These are phyloP conservation scores for Poecile atricapillus DNA, from an alignment of 2,113 vertebrate species.

Conservation along the genomic window DNA sequence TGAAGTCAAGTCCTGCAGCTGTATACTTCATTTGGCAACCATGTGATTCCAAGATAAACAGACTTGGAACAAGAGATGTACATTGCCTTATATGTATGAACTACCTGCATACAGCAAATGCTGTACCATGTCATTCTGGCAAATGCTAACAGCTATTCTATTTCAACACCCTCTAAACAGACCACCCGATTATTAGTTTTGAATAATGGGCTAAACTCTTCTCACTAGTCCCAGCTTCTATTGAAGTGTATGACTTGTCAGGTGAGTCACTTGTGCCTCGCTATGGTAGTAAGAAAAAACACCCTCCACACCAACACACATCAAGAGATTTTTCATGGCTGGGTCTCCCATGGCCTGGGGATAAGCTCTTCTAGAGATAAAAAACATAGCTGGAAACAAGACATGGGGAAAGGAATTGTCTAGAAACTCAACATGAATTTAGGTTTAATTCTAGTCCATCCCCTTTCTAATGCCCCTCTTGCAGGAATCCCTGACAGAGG, in stretches of 20 bases:
- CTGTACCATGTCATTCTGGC: background rate
- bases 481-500: background rate
- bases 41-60: slow-evolving; percentile 65
- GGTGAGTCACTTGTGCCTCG: background rate
- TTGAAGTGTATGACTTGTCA: background rate
- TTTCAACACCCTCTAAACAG: background rate
- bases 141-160: background rate
- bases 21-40: slow-evolving; percentile 59
- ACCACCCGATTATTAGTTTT: background rate
- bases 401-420: background rate
- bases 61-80: slow-evolving; percentile 49
- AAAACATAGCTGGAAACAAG: background rate
- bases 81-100: slow-evolving; percentile 64
- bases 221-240: background rate
- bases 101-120: slow-evolving; percentile 22
- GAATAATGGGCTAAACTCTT: background rate
- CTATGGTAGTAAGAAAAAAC: background rate
- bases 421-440: background rate
- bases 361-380: background rate
- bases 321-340: background rate
- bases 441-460: background rate
- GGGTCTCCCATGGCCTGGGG: background rate
- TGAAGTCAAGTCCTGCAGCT: slow-evolving; percentile 27
- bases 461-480: background rate
- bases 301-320: background rate